Percentiles rank a stretch among this genome's conserved stretches.
Conservation (phyloP, 2,888 invertebrate genomes). For the Colostygia pectinataria region DNA sequence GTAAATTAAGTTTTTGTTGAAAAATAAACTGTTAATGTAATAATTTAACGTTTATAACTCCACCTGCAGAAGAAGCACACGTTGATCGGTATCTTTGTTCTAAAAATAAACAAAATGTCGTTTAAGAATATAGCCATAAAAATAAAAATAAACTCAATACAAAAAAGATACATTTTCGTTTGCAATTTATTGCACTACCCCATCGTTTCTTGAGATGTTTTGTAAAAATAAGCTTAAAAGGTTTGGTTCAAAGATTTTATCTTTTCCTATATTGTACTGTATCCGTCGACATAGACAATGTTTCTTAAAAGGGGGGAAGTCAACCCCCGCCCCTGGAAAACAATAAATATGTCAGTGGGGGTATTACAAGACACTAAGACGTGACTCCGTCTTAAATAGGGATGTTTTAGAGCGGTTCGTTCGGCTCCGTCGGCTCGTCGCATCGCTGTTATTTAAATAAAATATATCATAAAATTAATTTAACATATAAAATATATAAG, state of each 20-base stretch:
- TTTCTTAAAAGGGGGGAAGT: conserved; percentile 46
- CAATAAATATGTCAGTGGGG: conserved; percentile 81
- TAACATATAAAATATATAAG: too few species aligned
- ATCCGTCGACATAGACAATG: conserved; percentile 37
- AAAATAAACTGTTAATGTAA: too few species aligned
- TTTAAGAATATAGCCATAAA: not conserved
- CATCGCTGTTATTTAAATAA: not conserved
- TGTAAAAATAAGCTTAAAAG: conserved; percentile 27
- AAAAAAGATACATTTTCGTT: conserved; percentile 19
- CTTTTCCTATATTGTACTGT: conserved; percentile 41
- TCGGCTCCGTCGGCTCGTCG: not conserved
- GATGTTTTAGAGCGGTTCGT: conserved; percentile 11
- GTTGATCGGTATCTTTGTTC: too few species aligned
- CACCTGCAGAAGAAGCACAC: too few species aligned
- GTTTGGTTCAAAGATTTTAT: conserved; percentile 46
- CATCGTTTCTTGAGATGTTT: conserved; percentile 29
- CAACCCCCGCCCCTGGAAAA: conserved; percentile 65
- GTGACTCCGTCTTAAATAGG: conserved; percentile 51
- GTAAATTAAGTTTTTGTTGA: too few species aligned
- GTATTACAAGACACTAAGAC: conserved; percentile 74
- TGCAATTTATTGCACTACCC: conserved; percentile 26
- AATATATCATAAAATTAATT: not conserved
- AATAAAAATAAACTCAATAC: conserved; percentile 19
- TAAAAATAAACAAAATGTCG: not conserved
- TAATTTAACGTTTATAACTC: too few species aligned